Conservation (phyloP, 2,797 vertebrate species). For the Darevskia nairensis region DNA sequence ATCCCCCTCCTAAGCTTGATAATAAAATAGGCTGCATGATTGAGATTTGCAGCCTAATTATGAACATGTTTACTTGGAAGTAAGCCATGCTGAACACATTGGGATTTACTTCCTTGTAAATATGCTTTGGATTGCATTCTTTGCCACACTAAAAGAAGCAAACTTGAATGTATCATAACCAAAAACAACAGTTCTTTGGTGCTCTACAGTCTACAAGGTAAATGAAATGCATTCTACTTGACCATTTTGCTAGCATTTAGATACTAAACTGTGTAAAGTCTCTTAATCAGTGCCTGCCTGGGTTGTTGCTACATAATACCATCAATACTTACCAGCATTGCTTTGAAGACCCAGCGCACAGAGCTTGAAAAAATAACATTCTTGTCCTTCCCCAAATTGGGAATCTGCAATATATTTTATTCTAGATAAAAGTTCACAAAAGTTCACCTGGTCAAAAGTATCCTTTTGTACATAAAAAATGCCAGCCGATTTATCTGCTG, state of each 20-base stretch:
- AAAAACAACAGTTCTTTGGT: conserved; percentile 52
- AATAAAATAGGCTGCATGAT: conserved; percentile 36
- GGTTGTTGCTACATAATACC: conserved; percentile 59
- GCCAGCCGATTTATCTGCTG: conserved; percentile 62
- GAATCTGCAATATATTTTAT: conserved; percentile 63
- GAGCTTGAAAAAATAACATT: conserved; percentile 65
- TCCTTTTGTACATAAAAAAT: conserved; percentile 67
- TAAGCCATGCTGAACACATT: not conserved
- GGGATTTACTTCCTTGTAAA: not conserved
- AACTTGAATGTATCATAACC: not conserved
- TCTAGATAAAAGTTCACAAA: conserved; percentile 65
- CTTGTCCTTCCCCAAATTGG: conserved; percentile 68
- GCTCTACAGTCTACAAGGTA: conserved; percentile 48
- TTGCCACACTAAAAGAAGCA: conserved; percentile 30
- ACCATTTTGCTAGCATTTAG: conserved; percentile 42
- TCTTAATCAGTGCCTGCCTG: conserved; percentile 40
- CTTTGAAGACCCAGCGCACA: conserved; percentile 69
- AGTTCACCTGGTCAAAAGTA: conserved; percentile 70
- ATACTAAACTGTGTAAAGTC: conserved; percentile 50
- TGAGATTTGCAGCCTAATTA: conserved; percentile 18
- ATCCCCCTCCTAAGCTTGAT: not conserved
- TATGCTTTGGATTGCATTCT: not conserved
- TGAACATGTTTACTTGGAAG: conserved; percentile 8
- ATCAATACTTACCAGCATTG: conserved; percentile 57
- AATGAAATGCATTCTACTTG: not conserved